Evolutionary conservation across 2,797 vertebrate species (phyloP).

Genomic region (Sebastes oblongus): DNA sequence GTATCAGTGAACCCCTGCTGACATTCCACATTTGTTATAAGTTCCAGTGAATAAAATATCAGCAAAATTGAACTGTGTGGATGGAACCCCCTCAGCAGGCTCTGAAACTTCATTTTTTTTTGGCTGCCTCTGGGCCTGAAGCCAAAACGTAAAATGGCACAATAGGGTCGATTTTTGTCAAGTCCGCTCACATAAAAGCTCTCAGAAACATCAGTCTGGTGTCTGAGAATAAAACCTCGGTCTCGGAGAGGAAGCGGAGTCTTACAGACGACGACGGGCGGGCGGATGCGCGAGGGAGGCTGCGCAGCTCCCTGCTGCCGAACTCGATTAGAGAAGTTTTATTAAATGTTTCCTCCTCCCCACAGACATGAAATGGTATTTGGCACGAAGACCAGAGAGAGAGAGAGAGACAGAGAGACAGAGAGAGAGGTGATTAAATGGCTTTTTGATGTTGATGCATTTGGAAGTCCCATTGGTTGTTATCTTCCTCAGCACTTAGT

Average conservation of each 20-base stretch:
- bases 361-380: constrained; percentile 64
- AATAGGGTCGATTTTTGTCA: background rate
- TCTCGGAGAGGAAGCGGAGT: background rate
- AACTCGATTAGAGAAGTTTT: constrained; percentile 66
- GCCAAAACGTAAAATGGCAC: background rate
- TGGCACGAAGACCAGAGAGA: constrained; percentile 41
- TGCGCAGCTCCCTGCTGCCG: constrained; percentile 16
- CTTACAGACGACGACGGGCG: constrained; percentile 5
- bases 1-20: background rate
- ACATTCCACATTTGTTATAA: constrained; percentile 1
- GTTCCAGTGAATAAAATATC: background rate
- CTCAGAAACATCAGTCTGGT: background rate
- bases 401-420: background rate
- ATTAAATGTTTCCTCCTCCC: constrained; percentile 72
- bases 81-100: background rate
- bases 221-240: background rate
- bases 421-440: constrained; percentile 65
- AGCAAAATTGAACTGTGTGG: background rate
- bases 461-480: constrained; percentile 69
- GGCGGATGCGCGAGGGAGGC: constrained; percentile 7
- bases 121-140: background rate
- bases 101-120: background rate
- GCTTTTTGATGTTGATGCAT: constrained; percentile 75
- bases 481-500: constrained; percentile 67
- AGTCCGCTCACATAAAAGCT: background rate